These are phyloP conservation scores for Caiman crocodilus DNA, from an alignment of 2,797 vertebrate genomes.

Conservation along the genomic window DNA sequence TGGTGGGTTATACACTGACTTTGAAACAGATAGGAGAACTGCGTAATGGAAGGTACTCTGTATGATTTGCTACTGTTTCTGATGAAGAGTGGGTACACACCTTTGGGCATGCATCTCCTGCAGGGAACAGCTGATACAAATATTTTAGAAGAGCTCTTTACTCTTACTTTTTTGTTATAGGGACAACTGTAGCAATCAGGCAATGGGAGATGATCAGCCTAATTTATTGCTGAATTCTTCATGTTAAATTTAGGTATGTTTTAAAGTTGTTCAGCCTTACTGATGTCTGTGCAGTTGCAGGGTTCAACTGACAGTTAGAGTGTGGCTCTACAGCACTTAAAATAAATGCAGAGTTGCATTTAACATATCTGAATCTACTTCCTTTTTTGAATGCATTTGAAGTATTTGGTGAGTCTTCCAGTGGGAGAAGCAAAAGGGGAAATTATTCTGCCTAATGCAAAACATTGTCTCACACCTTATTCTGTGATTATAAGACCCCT, in stretches of 20 bases:
- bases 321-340: slow-evolving; percentile 11
- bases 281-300: neutral
- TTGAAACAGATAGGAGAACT: neutral
- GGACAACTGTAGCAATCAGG: neutral
- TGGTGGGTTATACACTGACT: neutral
- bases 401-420: neutral
- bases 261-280: slow-evolving; percentile 21
- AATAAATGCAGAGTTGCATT: slow-evolving; percentile 46
- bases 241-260: slow-evolving; percentile 5
- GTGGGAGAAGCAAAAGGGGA: slow-evolving; percentile 28
- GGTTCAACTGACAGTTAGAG: neutral
- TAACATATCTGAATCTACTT: slow-evolving; percentile 54
- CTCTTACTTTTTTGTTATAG: accelerated
- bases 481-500: neutral
- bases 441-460: slow-evolving; percentile 35
- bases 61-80: neutral
- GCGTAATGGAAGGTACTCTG: neutral
- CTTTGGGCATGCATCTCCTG: neutral
- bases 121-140: accelerated
- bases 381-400: slow-evolving; percentile 10
- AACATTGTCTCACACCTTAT: slow-evolving; percentile 24
- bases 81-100: neutral
- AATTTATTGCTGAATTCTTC: slow-evolving; percentile 60
- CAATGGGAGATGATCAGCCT: neutral
- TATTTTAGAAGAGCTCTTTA: slow-evolving; percentile 26